Evolutionary conservation across 2,113 vertebrate species (phyloP).

Genomic region (Apistogramma diplotaenia): DNA sequence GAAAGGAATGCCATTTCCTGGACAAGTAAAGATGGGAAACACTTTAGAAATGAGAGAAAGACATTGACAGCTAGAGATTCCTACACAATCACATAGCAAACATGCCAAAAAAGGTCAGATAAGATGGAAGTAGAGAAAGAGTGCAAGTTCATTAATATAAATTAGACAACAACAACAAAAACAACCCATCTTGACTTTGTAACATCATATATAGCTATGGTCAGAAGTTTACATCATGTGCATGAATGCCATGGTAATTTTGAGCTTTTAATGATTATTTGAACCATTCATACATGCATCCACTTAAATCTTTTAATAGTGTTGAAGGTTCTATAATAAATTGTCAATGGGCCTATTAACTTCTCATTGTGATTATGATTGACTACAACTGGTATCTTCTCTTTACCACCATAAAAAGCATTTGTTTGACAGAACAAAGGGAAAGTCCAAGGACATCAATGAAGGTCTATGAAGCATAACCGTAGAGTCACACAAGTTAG

Average conservation of each 20-base stretch:
- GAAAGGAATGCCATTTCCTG: background rate
- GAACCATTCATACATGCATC: background rate
- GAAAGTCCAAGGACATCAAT: too few species aligned
- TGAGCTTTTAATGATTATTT: background rate
- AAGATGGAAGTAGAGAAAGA: background rate
- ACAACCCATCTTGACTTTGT: background rate
- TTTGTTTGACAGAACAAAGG: too few species aligned
- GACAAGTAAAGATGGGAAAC: background rate
- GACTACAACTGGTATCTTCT: too few species aligned
- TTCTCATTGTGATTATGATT: too few species aligned
- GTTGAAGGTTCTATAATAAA: too few species aligned
- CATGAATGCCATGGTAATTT: background rate
- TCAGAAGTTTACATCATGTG: background rate
- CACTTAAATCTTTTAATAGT: too few species aligned
- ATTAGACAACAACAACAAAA: background rate
- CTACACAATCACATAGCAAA: background rate
- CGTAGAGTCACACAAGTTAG: too few species aligned
- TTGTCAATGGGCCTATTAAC: too few species aligned
- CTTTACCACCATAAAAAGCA: too few species aligned
- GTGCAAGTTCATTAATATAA: background rate
- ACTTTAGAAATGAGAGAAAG: conserved; percentile 9
- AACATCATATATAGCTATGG: background rate
- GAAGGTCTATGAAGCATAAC: too few species aligned
- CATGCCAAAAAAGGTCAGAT: background rate
- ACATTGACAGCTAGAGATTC: background rate